phyloP scores from a whole-genome alignment of 2,888 invertebrate species.

The Clistopyga incitator region DNA sequence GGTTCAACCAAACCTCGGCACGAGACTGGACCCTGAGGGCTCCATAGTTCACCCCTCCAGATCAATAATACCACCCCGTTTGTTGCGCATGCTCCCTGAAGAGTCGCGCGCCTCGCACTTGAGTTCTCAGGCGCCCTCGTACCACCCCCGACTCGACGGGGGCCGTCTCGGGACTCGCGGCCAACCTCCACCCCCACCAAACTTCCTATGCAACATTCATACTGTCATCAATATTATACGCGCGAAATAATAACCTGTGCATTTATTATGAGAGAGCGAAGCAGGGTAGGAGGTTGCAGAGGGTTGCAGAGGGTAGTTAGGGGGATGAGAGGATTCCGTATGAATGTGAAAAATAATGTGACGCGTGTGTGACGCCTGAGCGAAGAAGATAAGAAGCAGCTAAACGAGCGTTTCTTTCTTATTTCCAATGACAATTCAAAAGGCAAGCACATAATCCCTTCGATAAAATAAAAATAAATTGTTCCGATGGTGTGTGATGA shows the following conservation, averaged over 20 bases:
- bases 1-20: slow-evolving; percentile 72
- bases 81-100: slow-evolving; percentile 78
- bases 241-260: slow-evolving; percentile 83
- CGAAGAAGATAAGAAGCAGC: neutral
- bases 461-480: too few species aligned
- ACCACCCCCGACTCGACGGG: slow-evolving; percentile 64
- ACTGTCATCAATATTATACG: slow-evolving; percentile 83
- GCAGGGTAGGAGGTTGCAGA: slow-evolving; percentile 36
- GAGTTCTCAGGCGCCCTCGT: slow-evolving; percentile 59
- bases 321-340: neutral
- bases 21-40: slow-evolving; percentile 76
- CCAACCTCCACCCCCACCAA: slow-evolving; percentile 28
- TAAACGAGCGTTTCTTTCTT: neutral
- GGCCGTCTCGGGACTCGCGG: slow-evolving; percentile 51
- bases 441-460: too few species aligned
- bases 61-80: slow-evolving; percentile 82
- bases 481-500: too few species aligned
- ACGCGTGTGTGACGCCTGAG: neutral
- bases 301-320: neutral
- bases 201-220: slow-evolving; percentile 81
- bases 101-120: slow-evolving; percentile 52
- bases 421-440: neutral
- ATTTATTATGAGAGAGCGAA: slow-evolving; percentile 78
- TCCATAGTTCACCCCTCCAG: slow-evolving; percentile 74
- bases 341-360: slow-evolving; percentile 47